phyloP scores from a whole-genome alignment of 2,797 vertebrate genomes.

The Sarcophilus harrisii region DNA sequence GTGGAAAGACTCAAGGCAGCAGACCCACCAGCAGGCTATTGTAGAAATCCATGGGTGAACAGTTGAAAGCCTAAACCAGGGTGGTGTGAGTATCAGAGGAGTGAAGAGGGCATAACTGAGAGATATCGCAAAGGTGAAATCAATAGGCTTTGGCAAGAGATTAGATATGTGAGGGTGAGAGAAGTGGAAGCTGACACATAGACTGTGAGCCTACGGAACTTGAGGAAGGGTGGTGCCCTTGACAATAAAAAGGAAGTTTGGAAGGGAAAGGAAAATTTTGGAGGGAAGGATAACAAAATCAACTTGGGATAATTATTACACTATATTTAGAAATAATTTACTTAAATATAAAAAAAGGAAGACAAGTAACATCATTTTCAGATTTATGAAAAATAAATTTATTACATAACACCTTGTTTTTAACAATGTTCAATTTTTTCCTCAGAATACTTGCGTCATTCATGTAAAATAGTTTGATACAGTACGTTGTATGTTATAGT shows the following conservation, averaged over 20 bases:
- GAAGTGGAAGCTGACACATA: not conserved
- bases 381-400: slow-evolving; percentile 93
- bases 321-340: not conserved
- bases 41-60: not conserved
- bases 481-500: slow-evolving; percentile 97
- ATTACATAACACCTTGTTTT: slow-evolving; percentile 92
- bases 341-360: slow-evolving; percentile 50
- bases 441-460: slow-evolving; percentile 98
- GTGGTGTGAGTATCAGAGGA: not conserved
- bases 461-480: slow-evolving; percentile 99
- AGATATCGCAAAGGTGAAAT: not conserved
- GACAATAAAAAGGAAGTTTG: not conserved
- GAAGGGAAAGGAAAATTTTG: not conserved
- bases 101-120: not conserved
- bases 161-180: not conserved
- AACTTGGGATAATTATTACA: not conserved
- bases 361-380: slow-evolving; percentile 81
- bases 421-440: slow-evolving; percentile 94
- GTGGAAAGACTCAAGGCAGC: not conserved
- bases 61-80: not conserved
- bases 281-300: not conserved
- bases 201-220: not conserved
- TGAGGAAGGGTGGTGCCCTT: not conserved
- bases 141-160: not conserved
- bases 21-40: not conserved